Percentiles rank a stretch among this genome's conserved stretches.
Conservation (phyloP, 1,140 invertebrate genomes). For the Dinoponera quadriceps region DNA sequence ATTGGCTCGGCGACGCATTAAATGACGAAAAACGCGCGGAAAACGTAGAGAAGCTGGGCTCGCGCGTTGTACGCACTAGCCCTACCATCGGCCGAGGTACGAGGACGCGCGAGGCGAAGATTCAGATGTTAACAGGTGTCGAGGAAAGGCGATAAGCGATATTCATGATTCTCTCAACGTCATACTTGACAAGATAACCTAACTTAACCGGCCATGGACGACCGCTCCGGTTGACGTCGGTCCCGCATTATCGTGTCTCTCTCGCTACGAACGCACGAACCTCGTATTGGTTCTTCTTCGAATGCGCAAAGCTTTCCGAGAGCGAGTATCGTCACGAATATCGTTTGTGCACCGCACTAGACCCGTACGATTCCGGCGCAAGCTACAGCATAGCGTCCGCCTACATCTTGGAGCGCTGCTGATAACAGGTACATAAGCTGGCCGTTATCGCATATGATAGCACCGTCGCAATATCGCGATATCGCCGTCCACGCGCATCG, state of each 20-base stretch:
- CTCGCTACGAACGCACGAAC: neutral
- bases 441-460: conserved; percentile 22
- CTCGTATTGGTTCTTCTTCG: neutral
- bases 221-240: neutral
- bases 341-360: neutral
- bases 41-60: neutral
- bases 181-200: conserved; percentile 19
- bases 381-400: neutral
- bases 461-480: neutral
- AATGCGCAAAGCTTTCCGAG: neutral
- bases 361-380: neutral
- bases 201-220: conserved; percentile 38
- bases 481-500: neutral
- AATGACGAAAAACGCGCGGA: neutral
- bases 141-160: neutral
- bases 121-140: conserved; percentile 15
- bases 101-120: neutral
- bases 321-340: no score
- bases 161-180: conserved; percentile 8
- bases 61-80: neutral
- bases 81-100: neutral
- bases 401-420: conserved; percentile 25
- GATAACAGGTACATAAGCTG: conserved; percentile 22
- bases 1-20: no score
- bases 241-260: conserved; percentile 13